Evolutionary conservation across 2,888 invertebrate species (phyloP), one percentile per base, ranked within the genome.

Genomic region (Drosophila stalkeri): DNA sequence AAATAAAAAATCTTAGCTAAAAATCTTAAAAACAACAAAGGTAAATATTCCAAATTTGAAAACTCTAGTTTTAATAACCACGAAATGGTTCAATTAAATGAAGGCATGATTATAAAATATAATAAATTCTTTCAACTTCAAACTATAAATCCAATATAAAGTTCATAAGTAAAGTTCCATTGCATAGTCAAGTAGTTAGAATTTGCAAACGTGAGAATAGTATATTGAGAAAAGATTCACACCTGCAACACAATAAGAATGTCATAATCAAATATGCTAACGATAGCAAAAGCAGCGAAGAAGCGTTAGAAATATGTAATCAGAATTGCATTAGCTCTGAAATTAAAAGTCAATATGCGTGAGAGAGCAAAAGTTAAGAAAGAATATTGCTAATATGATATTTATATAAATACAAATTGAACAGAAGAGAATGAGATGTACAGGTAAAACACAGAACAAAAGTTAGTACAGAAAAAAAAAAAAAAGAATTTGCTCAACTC

Each of bases 311-410:
- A 43, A 16, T 33, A 16, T 46, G 33, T n/a, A 57, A n/a, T n/a
- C 33, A 49, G 11, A 44, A 33, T 64, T 47, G 8, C 33, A 35
- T 57, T 47, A 47, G 11, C 55, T 55, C 18, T 20, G 33, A 57
- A 44, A 33, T 16, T 14, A 20, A 20, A 11, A 33, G 5, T 33
- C 9, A 33, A 51, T 33, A 57, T 35, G 3, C 20, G 57, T 44
- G 57, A 23, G 57, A 23, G 57, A 57, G 35, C 31, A 41, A 14
- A 9, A 31, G 3, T 41, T 41, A 31, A 4, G 18, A 31, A 27
- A 55, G 12, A 31, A 41, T 39, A 6, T 12, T 37, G 31, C 16
- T 8, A n/a, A 41, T 41, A 16, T 16, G 5, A 0, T 37, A 16
- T 14, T 14, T 37, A 37, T 5, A 14, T 14, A 5, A 5, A 37